Percentiles rank a stretch among this genome's conserved stretches.
Conservation (phyloP, 2,797 vertebrate species). For the Oreochromis mossambicus region DNA sequence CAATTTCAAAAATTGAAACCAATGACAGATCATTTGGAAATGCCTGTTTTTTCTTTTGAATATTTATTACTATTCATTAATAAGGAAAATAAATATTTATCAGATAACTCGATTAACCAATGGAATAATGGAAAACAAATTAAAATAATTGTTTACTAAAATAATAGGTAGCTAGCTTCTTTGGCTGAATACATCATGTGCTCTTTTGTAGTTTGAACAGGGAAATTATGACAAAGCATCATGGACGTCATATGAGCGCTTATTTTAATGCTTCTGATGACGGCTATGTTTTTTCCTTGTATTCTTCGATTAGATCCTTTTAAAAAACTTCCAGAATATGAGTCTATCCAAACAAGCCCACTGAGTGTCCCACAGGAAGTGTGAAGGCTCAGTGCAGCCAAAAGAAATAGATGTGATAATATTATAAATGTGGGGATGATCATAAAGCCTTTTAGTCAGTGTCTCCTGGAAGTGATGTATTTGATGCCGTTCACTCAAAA, state of each 20-base stretch:
- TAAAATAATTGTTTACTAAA: not conserved
- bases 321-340: not conserved
- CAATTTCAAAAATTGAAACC: not conserved
- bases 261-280: not conserved
- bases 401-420: not conserved
- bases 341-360: not conserved
- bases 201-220: not conserved
- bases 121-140: not conserved
- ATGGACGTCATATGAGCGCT: not conserved
- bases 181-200: not conserved
- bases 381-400: not conserved
- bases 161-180: not conserved
- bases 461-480: not conserved
- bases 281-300: not conserved
- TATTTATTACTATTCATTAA: not conserved
- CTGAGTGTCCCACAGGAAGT: rapidly evolving
- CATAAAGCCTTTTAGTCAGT: not conserved
- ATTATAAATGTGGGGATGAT: not conserved
- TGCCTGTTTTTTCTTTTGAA: not conserved
- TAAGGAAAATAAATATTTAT: rapidly evolving
- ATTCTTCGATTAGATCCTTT: not conserved
- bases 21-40: not conserved
- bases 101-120: rapidly evolving
- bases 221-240: not conserved
- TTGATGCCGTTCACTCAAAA: not conserved